phyloP scores from a whole-genome alignment of 92 coral and sea anemone species.

The Epizoanthus fatuus region DNA sequence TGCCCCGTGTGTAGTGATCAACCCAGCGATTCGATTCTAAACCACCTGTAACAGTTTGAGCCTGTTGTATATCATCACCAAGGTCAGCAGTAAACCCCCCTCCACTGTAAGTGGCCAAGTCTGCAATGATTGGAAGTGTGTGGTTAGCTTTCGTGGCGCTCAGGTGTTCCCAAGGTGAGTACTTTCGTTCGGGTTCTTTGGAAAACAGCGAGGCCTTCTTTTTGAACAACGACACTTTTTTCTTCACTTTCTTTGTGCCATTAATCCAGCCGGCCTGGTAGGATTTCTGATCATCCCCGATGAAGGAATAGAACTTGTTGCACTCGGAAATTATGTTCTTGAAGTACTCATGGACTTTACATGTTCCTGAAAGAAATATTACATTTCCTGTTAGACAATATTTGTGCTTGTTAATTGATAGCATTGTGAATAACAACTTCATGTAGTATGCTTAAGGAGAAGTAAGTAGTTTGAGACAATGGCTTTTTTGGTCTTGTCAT shows the following conservation, averaged over 20 bases:
- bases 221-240: neutral
- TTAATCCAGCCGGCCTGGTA: constrained; percentile 15
- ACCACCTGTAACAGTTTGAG: neutral
- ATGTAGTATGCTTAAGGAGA: too few species aligned
- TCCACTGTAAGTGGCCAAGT: constrained; percentile 27
- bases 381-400: too few species aligned
- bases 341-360: constrained; percentile 15
- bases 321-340: constrained; percentile 7
- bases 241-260: neutral
- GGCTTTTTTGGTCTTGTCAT: too few species aligned
- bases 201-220: neutral
- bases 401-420: too few species aligned
- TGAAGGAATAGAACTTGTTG: constrained; percentile 12
- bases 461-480: too few species aligned
- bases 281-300: constrained; percentile 1
- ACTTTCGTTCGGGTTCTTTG: neutral
- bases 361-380: constrained; percentile 8
- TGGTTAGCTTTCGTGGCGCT: constrained; percentile 29
- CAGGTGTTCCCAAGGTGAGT: constrained; percentile 20
- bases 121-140: constrained; percentile 13
- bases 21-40: constrained; percentile 2
- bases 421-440: too few species aligned
- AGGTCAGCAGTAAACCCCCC: constrained; percentile 24
- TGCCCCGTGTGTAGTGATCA: constrained; percentile 17
- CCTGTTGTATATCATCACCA: constrained; percentile 10